These are phyloP conservation scores for Desoria tigrina DNA, from an alignment of 2,888 invertebrate genomes.

Conservation along the genomic window DNA sequence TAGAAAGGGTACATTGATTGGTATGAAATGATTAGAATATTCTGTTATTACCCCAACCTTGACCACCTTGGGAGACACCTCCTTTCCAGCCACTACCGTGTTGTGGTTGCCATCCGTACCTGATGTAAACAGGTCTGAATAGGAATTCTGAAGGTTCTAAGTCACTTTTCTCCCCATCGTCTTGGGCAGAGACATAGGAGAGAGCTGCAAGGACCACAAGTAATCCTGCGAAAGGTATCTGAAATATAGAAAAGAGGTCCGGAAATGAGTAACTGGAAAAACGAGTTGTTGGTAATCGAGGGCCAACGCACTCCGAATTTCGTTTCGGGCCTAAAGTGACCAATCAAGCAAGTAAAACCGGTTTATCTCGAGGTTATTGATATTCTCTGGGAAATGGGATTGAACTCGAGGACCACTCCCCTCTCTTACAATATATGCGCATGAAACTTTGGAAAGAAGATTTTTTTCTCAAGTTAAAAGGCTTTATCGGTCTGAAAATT, in stretches of 20 bases:
- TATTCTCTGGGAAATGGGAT: not conserved
- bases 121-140: constrained; percentile 54
- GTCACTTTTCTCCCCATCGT: constrained; percentile 50
- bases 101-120: constrained; percentile 53
- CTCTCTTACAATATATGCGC: no score
- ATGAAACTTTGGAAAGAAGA: no score
- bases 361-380: not conserved
- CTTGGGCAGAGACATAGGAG: constrained; percentile 44
- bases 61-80: constrained; percentile 29
- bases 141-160: constrained; percentile 53
- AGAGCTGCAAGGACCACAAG: constrained; percentile 46
- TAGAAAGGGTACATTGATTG: no score
- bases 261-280: not conserved
- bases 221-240: constrained; percentile 49
- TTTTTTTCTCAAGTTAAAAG: no score
- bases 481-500: not conserved
- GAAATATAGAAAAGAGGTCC: constrained; percentile 4
- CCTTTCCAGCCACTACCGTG: constrained; percentile 52
- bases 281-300: not conserved
- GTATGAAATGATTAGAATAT: not conserved
- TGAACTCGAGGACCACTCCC: no score
- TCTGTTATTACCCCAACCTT: constrained; percentile 14
- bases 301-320: not conserved
- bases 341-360: not conserved
- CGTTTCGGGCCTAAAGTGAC: not conserved